Base-by-base conservation (phyloP, 2,797 vertebrate species). In the Microchirus variegatus region DNA sequence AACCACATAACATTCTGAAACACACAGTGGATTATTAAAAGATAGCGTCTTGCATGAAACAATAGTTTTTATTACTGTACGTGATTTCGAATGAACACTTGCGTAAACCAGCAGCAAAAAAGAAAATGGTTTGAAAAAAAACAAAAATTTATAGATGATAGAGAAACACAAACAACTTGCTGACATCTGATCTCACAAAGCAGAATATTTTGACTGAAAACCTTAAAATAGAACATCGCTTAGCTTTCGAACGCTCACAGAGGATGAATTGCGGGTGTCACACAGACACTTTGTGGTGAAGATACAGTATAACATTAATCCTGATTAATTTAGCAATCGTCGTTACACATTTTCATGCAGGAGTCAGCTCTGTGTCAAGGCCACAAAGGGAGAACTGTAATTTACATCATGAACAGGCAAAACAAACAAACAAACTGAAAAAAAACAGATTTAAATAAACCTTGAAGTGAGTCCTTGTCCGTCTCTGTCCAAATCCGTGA, bases 401-500 rank as follows among this genome's bases (percentile, higher is more conserved):
- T 91, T 85, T 90, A 82, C 84, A 91, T 90, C 85, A 86, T 86
- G 85, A 91, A 91, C 73, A 83, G 71, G 73, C 63, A 70, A 77
- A 83, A 87, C 74, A 80, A 77, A 74, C 67, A 82, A 83, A 87
- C 74, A 78, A 77, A 74, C 67, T 81, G 38, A 54, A 19, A 45
- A 46, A 61, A 10, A 17, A 13, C 38, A 43, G 62, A 26, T 79
- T 85, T 89, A 31, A 89, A 92, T 80, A 93, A 92, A 92, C 85
- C 84, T 87, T 91, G 84, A 88, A 82, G 77, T 66, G 74, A 91
- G 84, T 90, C 83, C 83, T 89, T 89, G 86, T 92, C 90, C 90
- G 70, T 82, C 84, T 89, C 77, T 87, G 90, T 93, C 53, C 55
- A 87, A 88, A 94, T 94, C 87, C 88, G 92, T 93, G 88, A 88